Evolutionary conservation across 2,888 invertebrate genomes (phyloP).

Genomic region (Cyaniris semiargus): DNA sequence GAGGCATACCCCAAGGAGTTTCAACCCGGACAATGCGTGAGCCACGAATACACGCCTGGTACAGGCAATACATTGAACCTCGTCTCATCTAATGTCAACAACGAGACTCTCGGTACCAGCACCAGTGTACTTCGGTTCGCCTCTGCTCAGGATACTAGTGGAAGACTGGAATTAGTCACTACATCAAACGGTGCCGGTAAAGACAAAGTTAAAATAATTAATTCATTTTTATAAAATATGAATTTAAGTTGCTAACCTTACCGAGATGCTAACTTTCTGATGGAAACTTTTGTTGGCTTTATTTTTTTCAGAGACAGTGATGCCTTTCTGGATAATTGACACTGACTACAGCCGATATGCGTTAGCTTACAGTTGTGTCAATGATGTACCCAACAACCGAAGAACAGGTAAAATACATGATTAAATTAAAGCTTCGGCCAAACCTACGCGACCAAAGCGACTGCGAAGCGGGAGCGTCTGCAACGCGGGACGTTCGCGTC

Average conservation of each 20-base stretch:
- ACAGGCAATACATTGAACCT: constrained; percentile 47
- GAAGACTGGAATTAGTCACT: constrained; percentile 51
- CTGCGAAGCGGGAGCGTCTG: no score
- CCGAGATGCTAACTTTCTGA: neutral
- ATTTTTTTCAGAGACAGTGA: constrained; percentile 44
- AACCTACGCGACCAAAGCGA: no score
- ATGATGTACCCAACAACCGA: constrained; percentile 41
- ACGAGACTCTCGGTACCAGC: constrained; percentile 47
- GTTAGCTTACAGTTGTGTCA: constrained; percentile 81
- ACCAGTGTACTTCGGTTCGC: constrained; percentile 47
- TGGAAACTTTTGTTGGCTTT: neutral
- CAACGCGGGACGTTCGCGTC: no score
- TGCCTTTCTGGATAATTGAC: constrained; percentile 50
- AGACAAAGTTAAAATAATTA: neutral
- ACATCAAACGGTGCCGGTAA: constrained; percentile 35
- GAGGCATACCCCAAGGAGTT: constrained; percentile 54
- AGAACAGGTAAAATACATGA: constrained; percentile 47
- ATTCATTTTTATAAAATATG: neutral
- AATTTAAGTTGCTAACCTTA: neutral
- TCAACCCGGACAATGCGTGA: constrained; percentile 58
- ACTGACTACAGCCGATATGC: constrained; percentile 81
- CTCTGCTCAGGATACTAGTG: constrained; percentile 49
- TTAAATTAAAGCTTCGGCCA: neutral
- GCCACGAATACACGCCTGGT: constrained; percentile 48
- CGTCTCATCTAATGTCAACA: constrained; percentile 49